These are phyloP conservation scores for Coleophora deauratella DNA, from an alignment of 2,888 invertebrate genomes.

Conservation along the genomic window DNA sequence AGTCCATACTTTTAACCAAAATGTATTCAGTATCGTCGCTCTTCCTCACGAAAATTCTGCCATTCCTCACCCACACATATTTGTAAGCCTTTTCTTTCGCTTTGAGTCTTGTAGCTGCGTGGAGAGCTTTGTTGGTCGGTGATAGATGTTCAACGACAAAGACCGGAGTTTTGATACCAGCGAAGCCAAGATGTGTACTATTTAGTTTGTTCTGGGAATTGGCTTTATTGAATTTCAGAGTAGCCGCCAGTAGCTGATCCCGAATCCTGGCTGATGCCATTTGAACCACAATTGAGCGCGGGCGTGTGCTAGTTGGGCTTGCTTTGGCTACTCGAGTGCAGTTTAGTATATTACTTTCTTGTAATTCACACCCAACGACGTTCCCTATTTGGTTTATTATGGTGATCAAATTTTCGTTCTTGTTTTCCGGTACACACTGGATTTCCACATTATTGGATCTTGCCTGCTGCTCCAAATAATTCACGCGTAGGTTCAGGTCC, in stretches of 20 bases:
- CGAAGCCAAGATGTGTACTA: constrained; percentile 8
- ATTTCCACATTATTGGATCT: constrained; percentile 11
- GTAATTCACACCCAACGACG: neutral
- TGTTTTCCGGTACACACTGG: constrained; percentile 11
- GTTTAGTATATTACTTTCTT: constrained; percentile 2
- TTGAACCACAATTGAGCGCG: constrained; percentile 14
- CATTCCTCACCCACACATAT: too few relatives aligned
- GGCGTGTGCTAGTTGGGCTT: constrained; percentile 7
- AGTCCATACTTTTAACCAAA: too few relatives aligned
- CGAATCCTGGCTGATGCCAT: constrained; percentile 9
- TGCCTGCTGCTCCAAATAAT: constrained; percentile 10
- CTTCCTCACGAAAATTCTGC: too few relatives aligned
- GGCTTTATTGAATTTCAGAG: constrained; percentile 10
- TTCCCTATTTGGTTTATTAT: constrained; percentile 5
- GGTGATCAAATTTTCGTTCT: constrained; percentile 9
- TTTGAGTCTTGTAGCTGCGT: too few relatives aligned
- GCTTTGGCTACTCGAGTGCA: constrained; percentile 11
- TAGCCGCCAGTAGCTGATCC: constrained; percentile 12
- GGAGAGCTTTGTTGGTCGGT: constrained; percentile 16
- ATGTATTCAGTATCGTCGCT: too few relatives aligned
- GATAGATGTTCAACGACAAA: constrained; percentile 17
- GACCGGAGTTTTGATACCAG: constrained; percentile 8
- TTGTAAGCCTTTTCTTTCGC: too few relatives aligned
- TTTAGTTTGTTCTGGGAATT: constrained; percentile 12
- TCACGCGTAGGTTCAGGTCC: constrained; percentile 4